Evolutionary conservation across 2,797 vertebrate genomes (phyloP), one percentile per base, ranked within the genome.

Genomic region (Aselliscus stoliczkanus): DNA sequence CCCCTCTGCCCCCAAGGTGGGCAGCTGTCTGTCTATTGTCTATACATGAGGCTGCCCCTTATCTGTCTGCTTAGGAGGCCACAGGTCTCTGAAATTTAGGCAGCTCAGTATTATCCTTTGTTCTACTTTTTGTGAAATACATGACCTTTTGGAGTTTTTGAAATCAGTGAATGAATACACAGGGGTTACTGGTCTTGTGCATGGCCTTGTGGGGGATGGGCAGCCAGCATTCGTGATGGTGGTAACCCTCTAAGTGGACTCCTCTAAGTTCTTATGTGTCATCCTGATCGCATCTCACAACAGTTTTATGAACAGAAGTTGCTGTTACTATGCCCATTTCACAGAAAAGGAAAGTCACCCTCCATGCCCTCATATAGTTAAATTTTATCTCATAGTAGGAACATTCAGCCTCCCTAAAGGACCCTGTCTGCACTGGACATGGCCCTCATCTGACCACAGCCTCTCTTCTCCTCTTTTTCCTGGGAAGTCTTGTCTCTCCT

Each of bases 181-280:
- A 4, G 10, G 1, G 12, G n/a, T 42, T 27, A 17, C 64, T 29
- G 7, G 27, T 6, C 65, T 7, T 5, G 0, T 8, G 62, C 11
- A 2, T 29, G 44, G 37, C 72, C 81, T 52, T 3, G 1, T 13
- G 3, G 17, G 18, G 3, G 58, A 2, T 21, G 14, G 58, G 23
- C 82, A 20, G 58, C 47, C 7, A 13, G 23, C 1, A 0, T 12
- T 29, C 64, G 1, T 0, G 18, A 23, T 17, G 29, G 58, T 4
- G 14, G 37, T 44, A 18, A 7, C 62, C 39, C 34, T 27, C 86
- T 6, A 3, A 14, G 27, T 11, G 50, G 7, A 4, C 31, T 0
- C 0, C 27, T 76, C 64, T 39, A 14, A 31, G 15, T 60, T 60
- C 73, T 65, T 13, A 0, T n/a, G 31, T 31, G 42, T 50, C 54